phyloP scores from a whole-genome alignment of 2,113 vertebrate genomes.

The Triplophysa rosa region DNA sequence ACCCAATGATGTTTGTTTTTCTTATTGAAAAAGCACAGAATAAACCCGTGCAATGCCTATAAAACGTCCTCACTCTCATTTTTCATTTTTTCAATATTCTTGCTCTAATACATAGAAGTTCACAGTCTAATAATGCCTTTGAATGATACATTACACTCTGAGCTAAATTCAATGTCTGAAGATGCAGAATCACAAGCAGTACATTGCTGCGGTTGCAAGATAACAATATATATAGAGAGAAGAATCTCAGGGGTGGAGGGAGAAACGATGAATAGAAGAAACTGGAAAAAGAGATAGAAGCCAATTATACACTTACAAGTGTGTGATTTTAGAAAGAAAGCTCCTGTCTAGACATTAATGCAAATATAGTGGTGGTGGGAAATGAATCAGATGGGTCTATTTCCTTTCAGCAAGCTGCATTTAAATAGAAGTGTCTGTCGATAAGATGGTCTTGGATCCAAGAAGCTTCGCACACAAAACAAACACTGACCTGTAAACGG shows the following conservation, averaged over 20 bases:
- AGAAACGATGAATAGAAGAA: not conserved
- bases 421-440: constrained; percentile 23
- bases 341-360: not conserved
- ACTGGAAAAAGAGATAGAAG: not conserved
- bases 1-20: no score
- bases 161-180: not conserved
- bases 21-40: not conserved
- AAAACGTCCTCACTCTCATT: not conserved
- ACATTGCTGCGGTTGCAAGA: constrained; percentile 9
- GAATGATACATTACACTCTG: not conserved
- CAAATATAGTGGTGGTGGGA: not conserved
- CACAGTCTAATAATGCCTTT: not conserved
- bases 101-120: not conserved
- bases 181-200: not conserved
- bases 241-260: not conserved
- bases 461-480: not conserved
- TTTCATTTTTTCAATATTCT: not conserved
- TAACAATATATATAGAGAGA: not conserved
- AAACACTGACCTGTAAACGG: constrained; percentile 19
- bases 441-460: not conserved
- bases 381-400: constrained; percentile 6
- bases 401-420: constrained; percentile 16
- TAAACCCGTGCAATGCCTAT: not conserved
- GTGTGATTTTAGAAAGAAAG: not conserved
- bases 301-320: not conserved